phyloP scores from a whole-genome alignment of 1,140 invertebrate genomes.

The Bombus cullumanus region DNA sequence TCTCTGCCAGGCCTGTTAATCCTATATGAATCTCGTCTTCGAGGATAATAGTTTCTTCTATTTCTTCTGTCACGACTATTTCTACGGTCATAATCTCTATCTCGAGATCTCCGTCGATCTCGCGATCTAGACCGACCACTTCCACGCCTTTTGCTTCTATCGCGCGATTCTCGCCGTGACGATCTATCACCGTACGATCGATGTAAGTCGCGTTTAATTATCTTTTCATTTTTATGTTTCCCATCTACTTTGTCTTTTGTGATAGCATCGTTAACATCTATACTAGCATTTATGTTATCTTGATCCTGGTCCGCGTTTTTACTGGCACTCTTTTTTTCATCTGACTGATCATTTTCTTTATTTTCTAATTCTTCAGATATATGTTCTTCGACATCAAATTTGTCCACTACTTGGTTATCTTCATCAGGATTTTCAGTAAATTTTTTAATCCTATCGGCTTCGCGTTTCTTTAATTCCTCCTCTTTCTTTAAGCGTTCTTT shows the following conservation, averaged over 20 bases:
- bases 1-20: slow-evolving; percentile 65
- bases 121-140: slow-evolving; percentile 72
- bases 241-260: slow-evolving; percentile 66
- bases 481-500: slow-evolving; percentile 85
- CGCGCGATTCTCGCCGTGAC: slow-evolving; percentile 68
- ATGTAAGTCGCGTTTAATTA: slow-evolving; percentile 62
- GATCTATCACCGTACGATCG: slow-evolving; percentile 64
- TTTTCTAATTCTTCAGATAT: slow-evolving; percentile 51
- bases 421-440: slow-evolving; percentile 78
- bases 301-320: slow-evolving; percentile 63
- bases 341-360: slow-evolving; percentile 65
- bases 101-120: slow-evolving; percentile 72
- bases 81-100: slow-evolving; percentile 67
- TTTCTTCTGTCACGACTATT: slow-evolving; percentile 72
- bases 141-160: slow-evolving; percentile 66
- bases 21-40: slow-evolving; percentile 68
- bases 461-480: slow-evolving; percentile 85
- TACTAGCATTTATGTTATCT: slow-evolving; percentile 55
- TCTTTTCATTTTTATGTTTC: slow-evolving; percentile 68
- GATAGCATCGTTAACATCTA: slow-evolving; percentile 55
- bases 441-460: slow-evolving; percentile 84
- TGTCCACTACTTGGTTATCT: slow-evolving; percentile 66
- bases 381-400: slow-evolving; percentile 47
- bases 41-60: slow-evolving; percentile 71
- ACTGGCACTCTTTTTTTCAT: slow-evolving; percentile 58